Conservation (phyloP, 2,888 invertebrate genomes). For the Meloe dianella region DNA sequence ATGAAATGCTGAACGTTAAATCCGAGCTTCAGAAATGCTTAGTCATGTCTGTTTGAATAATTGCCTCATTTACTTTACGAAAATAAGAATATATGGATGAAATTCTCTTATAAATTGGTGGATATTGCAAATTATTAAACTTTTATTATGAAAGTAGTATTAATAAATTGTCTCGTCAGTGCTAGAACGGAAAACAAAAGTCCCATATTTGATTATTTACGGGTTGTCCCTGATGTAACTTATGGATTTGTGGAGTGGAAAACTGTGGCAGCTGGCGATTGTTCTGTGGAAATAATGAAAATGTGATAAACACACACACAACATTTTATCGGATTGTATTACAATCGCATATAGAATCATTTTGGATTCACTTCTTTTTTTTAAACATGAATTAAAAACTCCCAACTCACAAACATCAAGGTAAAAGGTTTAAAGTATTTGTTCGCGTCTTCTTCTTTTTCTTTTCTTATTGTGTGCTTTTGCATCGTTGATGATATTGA, state of each 20-base stretch:
- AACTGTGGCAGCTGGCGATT: slow-evolving; percentile 3
- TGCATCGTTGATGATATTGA: slow-evolving; percentile 44
- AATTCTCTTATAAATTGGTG: not conserved
- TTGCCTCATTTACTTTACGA: too few species aligned
- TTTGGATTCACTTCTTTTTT: not conserved
- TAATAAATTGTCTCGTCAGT: not conserved
- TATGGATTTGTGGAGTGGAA: slow-evolving; percentile 6
- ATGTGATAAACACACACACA: slow-evolving; percentile 1
- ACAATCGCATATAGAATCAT: not conserved
- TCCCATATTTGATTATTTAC: not conserved
- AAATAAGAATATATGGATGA: not conserved
- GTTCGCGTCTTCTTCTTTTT: slow-evolving; percentile 35
- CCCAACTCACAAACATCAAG: slow-evolving; percentile 17
- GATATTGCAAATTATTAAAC: not conserved
- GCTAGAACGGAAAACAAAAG: not conserved
- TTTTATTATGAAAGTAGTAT: not conserved
- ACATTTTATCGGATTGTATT: not conserved
- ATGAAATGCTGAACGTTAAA: too few species aligned
- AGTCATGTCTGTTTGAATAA: too few species aligned
- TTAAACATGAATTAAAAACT: slow-evolving; percentile 14
- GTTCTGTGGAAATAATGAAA: not conserved
- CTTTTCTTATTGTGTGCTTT: slow-evolving; percentile 36
- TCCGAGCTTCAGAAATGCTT: too few species aligned
- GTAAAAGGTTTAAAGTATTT: slow-evolving; percentile 21
- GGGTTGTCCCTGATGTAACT: not conserved